A percentile compares a stretch with the other conserved stretches of the same genome.
phyloP scores from a whole-genome alignment of 2,113 vertebrate species.

The Ciconia boyciana region DNA sequence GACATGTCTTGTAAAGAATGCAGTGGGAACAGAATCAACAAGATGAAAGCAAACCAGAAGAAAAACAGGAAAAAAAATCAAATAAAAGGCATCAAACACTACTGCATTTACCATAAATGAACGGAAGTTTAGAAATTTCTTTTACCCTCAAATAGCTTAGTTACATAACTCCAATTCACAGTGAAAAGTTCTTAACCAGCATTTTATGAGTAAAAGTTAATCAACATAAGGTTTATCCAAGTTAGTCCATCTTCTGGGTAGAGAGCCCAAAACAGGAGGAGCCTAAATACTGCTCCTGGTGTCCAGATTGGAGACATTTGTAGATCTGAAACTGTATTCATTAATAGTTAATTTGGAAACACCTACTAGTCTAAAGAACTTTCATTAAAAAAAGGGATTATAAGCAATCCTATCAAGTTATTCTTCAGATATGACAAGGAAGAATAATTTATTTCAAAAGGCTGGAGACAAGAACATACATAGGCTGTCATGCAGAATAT shows the following conservation, averaged over 20 bases:
- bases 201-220: background rate
- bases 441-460: background rate
- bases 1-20: background rate
- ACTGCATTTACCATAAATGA: background rate
- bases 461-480: background rate
- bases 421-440: background rate
- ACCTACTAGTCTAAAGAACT: background rate
- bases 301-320: background rate
- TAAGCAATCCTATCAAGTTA: background rate
- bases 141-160: background rate
- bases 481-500: background rate
- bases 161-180: background rate
- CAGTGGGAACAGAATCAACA: background rate
- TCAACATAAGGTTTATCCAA: background rate
- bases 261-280: background rate
- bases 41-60: background rate
- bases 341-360: background rate
- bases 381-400: background rate
- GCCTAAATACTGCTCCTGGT: background rate
- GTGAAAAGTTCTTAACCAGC: background rate
- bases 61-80: background rate
- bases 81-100: background rate
- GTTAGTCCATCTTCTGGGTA: background rate
- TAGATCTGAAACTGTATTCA: background rate
- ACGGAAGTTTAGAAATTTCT: background rate